Percentiles rank a stretch among this genome's conserved stretches.
Evolutionary conservation across 2,888 invertebrate species (phyloP).

Genomic region (Chydorus sphaericus): DNA sequence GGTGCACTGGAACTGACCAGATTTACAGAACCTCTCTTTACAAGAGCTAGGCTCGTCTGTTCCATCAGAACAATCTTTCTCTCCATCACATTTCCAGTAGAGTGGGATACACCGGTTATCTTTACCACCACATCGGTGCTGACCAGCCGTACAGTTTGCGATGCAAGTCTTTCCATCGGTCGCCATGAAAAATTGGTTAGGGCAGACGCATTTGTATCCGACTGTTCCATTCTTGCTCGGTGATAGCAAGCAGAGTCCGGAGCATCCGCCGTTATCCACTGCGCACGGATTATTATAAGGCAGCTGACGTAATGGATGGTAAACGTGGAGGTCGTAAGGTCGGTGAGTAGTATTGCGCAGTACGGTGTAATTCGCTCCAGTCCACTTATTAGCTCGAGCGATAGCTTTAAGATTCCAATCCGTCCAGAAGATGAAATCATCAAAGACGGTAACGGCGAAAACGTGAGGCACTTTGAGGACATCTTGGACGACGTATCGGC

Average conservation of each 20-base stretch:
- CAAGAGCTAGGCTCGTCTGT: constrained; percentile 78
- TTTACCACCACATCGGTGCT: constrained; percentile 55
- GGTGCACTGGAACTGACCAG: constrained; percentile 85
- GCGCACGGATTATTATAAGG: constrained; percentile 82
- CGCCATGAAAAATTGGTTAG: constrained; percentile 73
- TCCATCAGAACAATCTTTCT: constrained; percentile 76
- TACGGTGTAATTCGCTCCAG: constrained; percentile 38
- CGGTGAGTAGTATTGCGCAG: constrained; percentile 84
- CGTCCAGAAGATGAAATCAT: constrained; percentile 81
- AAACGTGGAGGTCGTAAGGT: constrained; percentile 84
- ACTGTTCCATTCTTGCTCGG: constrained; percentile 53
- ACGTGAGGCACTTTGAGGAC: constrained; percentile 66
- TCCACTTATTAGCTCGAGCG: constrained; percentile 64
- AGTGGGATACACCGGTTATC: constrained; percentile 60
- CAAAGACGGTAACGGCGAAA: constrained; percentile 85
- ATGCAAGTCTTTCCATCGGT: constrained; percentile 75
- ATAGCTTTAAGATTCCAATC: constrained; percentile 96
- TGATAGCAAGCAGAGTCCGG: constrained; percentile 83
- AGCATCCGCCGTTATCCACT: constrained; percentile 83
- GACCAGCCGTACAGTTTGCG: constrained; percentile 84
- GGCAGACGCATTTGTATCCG: constrained; percentile 75
- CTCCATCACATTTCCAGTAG: constrained; percentile 82
- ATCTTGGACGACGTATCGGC: constrained; percentile 67
- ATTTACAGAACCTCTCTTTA: constrained; percentile 59
- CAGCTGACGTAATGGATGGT: constrained; percentile 74